A percentile compares a stretch with the other conserved stretches of the same genome.
phyloP scores from a whole-genome alignment of 2,113 vertebrate species.

The Numenius arquata region DNA sequence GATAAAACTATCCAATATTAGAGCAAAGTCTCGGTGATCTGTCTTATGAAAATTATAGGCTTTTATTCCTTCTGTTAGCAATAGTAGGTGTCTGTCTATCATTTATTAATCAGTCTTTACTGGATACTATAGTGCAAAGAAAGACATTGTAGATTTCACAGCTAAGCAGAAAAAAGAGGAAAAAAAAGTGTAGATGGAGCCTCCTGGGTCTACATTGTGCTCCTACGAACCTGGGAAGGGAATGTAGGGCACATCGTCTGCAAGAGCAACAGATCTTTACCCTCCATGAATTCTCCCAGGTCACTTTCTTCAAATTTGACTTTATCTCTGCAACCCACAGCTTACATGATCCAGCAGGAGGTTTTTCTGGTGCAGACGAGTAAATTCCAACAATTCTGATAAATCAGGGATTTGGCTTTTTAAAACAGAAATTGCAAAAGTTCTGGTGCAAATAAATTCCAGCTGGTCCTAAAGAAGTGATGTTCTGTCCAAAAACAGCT shows the following conservation, averaged over 20 bases:
- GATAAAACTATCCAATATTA: not conserved
- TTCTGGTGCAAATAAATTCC: not conserved
- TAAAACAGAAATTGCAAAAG: not conserved
- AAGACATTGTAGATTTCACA: not conserved
- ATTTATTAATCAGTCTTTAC: not conserved
- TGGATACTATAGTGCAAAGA: not conserved
- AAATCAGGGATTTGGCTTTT: not conserved
- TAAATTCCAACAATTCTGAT: not conserved
- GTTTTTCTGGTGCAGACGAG: not conserved
- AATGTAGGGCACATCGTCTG: not conserved
- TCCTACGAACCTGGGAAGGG: not conserved
- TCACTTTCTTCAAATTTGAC: not conserved
- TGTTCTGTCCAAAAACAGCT: not conserved
- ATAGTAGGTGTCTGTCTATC: not conserved
- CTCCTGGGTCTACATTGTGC: not conserved
- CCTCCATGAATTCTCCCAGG: not conserved
- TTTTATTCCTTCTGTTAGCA: not conserved
- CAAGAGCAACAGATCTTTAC: not conserved
- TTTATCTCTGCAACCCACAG: not conserved
- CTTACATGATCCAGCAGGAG: fast-evolving
- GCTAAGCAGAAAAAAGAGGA: not conserved
- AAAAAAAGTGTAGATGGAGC: not conserved
- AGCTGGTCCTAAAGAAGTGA: not conserved
- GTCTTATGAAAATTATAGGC: not conserved
- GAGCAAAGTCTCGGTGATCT: not conserved